Base-by-base conservation (phyloP, 2,797 vertebrate genomes). In the Ceryle rudis region DNA sequence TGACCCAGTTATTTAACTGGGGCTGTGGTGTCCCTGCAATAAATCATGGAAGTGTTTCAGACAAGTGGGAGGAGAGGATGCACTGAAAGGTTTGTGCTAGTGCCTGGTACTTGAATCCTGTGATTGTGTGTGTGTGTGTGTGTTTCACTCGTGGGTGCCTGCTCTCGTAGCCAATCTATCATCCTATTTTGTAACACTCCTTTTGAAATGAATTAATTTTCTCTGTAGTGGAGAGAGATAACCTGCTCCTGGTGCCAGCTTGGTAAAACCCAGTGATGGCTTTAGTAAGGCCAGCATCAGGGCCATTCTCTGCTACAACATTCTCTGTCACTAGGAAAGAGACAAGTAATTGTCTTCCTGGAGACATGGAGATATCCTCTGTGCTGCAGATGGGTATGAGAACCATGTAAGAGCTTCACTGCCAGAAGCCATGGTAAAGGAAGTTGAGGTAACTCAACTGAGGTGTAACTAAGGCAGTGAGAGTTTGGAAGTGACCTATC, bases 191-290 rank as follows among this genome's bases (percentile, higher is more conserved):
- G 20, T 79, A 54, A 33, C 4, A 3, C 23, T 83, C 21, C 49
- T 83, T 85, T 86, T 29, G 39, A 87, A 93, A 92, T 67, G 6
- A 84, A 44, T 73, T 81, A 5, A 12, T 72, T 90, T 73, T 57
- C 37, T 75, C 72, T 64, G 41, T 57, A 41, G 23, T 41, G 66
- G 66, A 74, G 75, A 8, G 16, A 74, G 79, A 75, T 77, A 57
- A 74, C 61, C 71, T 72, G 66, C 18, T 69, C 3, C 0, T 46
- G 67, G 51, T 55, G 57, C 58, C 5, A 1, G 47, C 65, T 73
- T 9, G 1, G 69, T 44, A 55, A 62, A 90, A 69, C 25, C 12
- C 16, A 2, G 31, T 1, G 0, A 10, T 47, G 52, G 52, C 46
- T 93, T 3, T 42, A 42, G 64, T 0, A 0, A 66, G 42, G 69